These are phyloP conservation scores for Vireo griseus DNA, from an alignment of 2,797 vertebrate genomes.

Conservation along the genomic window DNA sequence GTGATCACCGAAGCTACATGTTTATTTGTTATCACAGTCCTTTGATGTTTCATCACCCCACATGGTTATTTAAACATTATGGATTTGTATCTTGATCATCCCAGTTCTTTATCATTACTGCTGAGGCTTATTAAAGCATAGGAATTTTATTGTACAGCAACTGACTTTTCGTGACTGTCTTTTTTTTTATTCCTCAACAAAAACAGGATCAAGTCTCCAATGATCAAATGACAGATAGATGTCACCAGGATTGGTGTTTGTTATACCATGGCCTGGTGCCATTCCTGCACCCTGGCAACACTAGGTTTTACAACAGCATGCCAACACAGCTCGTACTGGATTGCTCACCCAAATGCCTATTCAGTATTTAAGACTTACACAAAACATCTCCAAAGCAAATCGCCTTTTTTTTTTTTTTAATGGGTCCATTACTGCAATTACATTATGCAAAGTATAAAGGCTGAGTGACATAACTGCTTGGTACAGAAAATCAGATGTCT, in stretches of 20 bases:
- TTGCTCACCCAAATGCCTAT: neutral
- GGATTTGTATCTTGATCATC: neutral
- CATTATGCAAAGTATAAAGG: neutral
- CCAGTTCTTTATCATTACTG: neutral
- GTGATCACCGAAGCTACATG: neutral
- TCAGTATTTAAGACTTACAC: neutral
- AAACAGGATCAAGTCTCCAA: neutral
- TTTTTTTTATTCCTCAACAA: neutral
- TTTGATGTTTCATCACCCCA: neutral
- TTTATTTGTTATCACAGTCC: neutral
- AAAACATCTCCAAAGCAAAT: neutral
- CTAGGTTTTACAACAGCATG: neutral
- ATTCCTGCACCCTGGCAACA: neutral
- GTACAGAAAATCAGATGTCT: neutral
- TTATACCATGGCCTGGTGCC: accelerated
- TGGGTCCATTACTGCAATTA: neutral
- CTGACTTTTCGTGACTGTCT: neutral
- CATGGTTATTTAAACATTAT: accelerated
- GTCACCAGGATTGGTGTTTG: neutral
- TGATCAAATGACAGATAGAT: neutral
- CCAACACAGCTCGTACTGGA: neutral
- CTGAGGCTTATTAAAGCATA: neutral
- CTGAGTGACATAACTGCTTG: neutral
- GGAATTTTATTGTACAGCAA: neutral
- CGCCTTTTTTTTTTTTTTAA: neutral